Evolutionary conservation across 2,797 vertebrate species (phyloP), one percentile per base, ranked within the genome.

Genomic region (Alca torda): DNA sequence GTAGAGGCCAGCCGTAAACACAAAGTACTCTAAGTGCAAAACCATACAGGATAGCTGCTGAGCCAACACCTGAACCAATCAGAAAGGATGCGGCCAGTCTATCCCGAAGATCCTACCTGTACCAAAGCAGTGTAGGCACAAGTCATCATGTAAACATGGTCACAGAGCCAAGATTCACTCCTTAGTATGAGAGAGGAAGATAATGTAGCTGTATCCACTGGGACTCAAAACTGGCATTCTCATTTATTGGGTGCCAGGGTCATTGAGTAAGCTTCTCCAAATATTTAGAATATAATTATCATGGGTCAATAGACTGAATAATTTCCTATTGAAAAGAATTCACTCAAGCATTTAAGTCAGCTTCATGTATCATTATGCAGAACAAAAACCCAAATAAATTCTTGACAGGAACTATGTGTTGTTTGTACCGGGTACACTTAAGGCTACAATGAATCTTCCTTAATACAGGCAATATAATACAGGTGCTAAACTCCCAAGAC

Each of bases 301-400:
- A 61, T 4, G 18, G 26, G 20, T 86, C 63, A 90, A 31, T n/a
- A 41, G 43, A 75, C 0, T n/a, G 33, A 65, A 35, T 78, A 21
- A 86, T 67, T 73, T 60, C 37, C 63, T 46, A 41, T 4, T 90
- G 51, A 70, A 90, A 82, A 93, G 10, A 84, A 82, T 33, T 63
- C 35, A 75, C 33, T 63, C 18, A n/a, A 73, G 65, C 43, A 89
- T 69, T 72, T 51, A 86, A 51, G 26, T 84, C 26, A 68, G 76
- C 20, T 78, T 88, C 54, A 79, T 8, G 6, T 35, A 90, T 54
- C 50, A 56, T 24, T 39, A 61, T 20, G 26, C 30, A 89, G 77
- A 88, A 94, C 88, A 93, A 90, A 94, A 50, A 7, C 43, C 65
- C 50, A 39, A 78, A 25, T 46, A 56, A 72, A 61, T 30, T 72